Percentiles rank a stretch among this genome's conserved stretches.
These are phyloP conservation scores for Dryas iulia DNA, from an alignment of 1,140 invertebrate species.

Conservation along the genomic window DNA sequence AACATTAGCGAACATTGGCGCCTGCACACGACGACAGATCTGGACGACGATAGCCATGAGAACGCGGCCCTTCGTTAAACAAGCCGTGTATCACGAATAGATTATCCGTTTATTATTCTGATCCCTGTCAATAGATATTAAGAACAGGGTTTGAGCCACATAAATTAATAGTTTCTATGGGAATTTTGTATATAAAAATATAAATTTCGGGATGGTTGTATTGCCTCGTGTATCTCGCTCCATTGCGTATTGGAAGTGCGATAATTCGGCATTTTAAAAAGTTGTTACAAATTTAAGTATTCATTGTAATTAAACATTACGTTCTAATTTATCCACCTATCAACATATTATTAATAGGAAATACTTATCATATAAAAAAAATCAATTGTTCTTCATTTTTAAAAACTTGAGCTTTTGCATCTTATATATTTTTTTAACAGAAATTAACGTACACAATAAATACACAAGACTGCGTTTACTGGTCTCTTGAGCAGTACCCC, in stretches of 20 bases:
- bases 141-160: conserved; percentile 7
- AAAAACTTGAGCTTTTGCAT: too few relatives aligned
- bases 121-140: conserved; percentile 26
- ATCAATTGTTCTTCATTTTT: too few relatives aligned
- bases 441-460: not conserved
- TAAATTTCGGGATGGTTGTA: not conserved
- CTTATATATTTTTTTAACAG: not conserved
- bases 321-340: too few relatives aligned
- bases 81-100: conserved; percentile 51
- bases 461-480: conserved; percentile 5
- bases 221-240: not conserved
- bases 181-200: not conserved
- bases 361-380: too few relatives aligned
- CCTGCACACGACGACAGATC: conserved; percentile 72
- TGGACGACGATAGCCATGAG: conserved; percentile 50
- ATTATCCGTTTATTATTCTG: conserved; percentile 35
- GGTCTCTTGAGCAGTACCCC: conserved; percentile 10
- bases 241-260: not conserved
- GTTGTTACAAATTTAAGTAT: not conserved
- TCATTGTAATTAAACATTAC: too few relatives aligned
- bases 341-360: too few relatives aligned
- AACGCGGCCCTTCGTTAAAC: conserved; percentile 58
- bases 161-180: conserved; percentile 4
- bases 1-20: conserved; percentile 72
- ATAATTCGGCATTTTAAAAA: not conserved